phyloP scores from a whole-genome alignment of 35 echinoderm and acorn worm species.

The Heliocidaris tuberculata region DNA sequence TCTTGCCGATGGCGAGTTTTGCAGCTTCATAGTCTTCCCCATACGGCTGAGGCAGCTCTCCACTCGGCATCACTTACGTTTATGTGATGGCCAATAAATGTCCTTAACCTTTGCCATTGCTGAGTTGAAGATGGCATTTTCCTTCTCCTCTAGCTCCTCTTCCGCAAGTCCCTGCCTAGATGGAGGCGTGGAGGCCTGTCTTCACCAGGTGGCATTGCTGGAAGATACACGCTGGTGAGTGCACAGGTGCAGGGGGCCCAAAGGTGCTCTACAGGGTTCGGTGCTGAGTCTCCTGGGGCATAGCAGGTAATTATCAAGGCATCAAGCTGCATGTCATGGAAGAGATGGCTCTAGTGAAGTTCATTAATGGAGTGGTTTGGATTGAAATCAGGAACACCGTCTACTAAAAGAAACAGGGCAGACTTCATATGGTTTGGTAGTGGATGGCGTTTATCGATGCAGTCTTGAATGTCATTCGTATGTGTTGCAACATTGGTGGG shows the following conservation, averaged over 20 bases:
- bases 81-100: constrained; percentile 34
- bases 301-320: constrained; percentile 55
- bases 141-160: constrained; percentile 38
- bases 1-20: neutral
- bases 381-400: constrained; percentile 61
- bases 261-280: constrained; percentile 49
- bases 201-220: constrained; percentile 36
- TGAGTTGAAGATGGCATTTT: constrained; percentile 44
- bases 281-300: constrained; percentile 51
- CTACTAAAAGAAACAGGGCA: neutral
- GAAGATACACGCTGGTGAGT: constrained; percentile 30
- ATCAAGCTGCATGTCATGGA: constrained; percentile 40
- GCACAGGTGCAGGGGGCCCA: constrained; percentile 50
- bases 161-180: neutral
- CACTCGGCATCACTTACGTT: constrained; percentile 8
- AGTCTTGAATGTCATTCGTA: neutral
- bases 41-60: neutral
- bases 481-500: neutral
- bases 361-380: constrained; percentile 56
- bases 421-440: neutral
- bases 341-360: constrained; percentile 46
- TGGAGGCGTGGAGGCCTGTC: neutral
- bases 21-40: neutral
- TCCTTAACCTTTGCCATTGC: constrained; percentile 52
- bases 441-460: too few species aligned